Percentiles rank a stretch among this genome's conserved stretches.
Evolutionary conservation across 2,888 invertebrate species (phyloP).

Genomic region (Scelioninae gen. 1): DNA sequence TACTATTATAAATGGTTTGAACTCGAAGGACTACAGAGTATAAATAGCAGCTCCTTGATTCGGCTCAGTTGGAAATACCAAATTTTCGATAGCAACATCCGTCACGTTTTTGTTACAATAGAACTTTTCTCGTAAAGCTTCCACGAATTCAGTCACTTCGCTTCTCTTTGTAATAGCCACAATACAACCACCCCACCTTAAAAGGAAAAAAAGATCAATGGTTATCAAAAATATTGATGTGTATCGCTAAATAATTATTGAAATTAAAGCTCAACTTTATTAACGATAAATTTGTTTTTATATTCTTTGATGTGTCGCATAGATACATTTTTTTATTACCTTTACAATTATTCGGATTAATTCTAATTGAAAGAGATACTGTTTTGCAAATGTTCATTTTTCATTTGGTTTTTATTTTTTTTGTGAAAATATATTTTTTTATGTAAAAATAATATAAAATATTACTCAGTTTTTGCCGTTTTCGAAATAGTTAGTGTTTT

Average conservation of each 20-base stretch:
- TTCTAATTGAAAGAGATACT: too few relatives aligned
- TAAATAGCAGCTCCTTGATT: slow-evolving; percentile 88
- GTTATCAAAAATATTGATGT: slow-evolving; percentile 25
- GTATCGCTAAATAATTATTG: background rate
- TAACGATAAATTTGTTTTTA: slow-evolving; percentile 34
- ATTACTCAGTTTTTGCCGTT: too few relatives aligned
- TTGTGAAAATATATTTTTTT: too few relatives aligned
- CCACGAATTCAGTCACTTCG: slow-evolving; percentile 88
- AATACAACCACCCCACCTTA: slow-evolving; percentile 97
- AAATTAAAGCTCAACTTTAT: slow-evolving; percentile 36
- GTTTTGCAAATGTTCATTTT: too few relatives aligned
- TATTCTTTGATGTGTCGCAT: background rate
- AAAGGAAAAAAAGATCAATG: slow-evolving; percentile 66
- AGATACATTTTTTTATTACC: background rate
- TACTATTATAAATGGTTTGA: slow-evolving; percentile 15
- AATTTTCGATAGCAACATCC: slow-evolving; percentile 85
- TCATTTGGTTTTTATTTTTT: too few relatives aligned
- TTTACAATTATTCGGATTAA: background rate
- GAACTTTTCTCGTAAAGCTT: slow-evolving; percentile 88
- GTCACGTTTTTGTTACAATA: slow-evolving; percentile 82
- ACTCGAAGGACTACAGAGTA: slow-evolving; percentile 40
- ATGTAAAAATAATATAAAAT: too few relatives aligned
- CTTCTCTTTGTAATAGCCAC: slow-evolving; percentile 92
- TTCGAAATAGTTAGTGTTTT: too few relatives aligned
- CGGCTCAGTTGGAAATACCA: slow-evolving; percentile 91